These are phyloP conservation scores for Coryphaenoides rupestris DNA, from an alignment of 2,113 vertebrate species.

Conservation along the genomic window DNA sequence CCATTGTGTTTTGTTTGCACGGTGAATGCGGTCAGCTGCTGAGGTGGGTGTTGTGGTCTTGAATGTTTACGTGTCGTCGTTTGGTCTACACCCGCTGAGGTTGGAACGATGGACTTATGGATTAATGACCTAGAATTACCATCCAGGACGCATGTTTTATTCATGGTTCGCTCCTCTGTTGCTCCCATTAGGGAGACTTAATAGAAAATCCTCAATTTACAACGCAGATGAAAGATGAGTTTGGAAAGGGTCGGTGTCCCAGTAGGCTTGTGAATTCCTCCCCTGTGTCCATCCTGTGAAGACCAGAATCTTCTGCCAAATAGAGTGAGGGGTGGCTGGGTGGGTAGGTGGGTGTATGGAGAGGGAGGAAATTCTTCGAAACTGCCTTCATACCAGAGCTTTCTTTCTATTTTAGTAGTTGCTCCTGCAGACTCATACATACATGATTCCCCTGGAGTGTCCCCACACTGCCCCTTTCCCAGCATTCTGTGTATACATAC, in stretches of 20 bases:
- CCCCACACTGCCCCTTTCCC: constrained; percentile 60
- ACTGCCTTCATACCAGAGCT: constrained; percentile 42
- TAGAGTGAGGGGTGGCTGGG: background rate
- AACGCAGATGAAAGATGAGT: background rate
- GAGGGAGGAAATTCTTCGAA: constrained; percentile 41
- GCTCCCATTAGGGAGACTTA: no score
- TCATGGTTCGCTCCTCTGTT: no score
- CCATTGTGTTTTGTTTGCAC: constrained; percentile 20
- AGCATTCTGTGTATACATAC: constrained; percentile 56
- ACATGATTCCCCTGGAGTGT: constrained; percentile 57
- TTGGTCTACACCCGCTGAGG: no score
- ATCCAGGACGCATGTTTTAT: no score
- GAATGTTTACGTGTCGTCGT: no score
- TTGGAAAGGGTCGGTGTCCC: background rate
- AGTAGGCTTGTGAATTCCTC: constrained; percentile 11
- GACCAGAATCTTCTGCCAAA: constrained; percentile 15
- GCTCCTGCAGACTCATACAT: constrained; percentile 34
- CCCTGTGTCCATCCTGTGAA: constrained; percentile 51
- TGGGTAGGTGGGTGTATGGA: background rate
- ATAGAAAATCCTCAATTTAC: no score
- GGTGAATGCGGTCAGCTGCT: constrained; percentile 9
- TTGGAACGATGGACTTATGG: no score
- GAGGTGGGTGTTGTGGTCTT: constrained; percentile 9
- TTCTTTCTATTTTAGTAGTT: constrained; percentile 56
- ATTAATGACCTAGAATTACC: constrained; percentile 6